Evolutionary conservation across 2,797 vertebrate species (phyloP).

Genomic region (Peromyscus aztecus): DNA sequence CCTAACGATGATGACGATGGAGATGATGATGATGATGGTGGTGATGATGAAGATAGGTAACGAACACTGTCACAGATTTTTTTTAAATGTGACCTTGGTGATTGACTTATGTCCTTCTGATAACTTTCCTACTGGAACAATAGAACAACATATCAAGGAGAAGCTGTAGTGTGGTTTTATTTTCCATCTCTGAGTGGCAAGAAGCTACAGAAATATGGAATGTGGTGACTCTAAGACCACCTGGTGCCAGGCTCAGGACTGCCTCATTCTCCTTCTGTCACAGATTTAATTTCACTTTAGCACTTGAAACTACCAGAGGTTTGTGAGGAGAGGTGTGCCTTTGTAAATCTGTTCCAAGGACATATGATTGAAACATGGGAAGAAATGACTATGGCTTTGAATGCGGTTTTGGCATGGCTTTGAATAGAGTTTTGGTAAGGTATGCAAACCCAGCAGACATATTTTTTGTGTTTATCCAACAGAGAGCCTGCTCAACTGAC

Average conservation of each 20-base stretch:
- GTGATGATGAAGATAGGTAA: background rate
- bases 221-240: too few species aligned
- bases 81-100: background rate
- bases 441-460: background rate
- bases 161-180: background rate
- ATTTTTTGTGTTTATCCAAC: background rate
- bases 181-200: too few species aligned
- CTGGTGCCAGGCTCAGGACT: background rate
- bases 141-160: fast-evolving
- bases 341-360: background rate
- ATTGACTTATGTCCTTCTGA: background rate
- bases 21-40: background rate
- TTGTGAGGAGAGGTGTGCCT: background rate
- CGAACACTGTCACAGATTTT: background rate
- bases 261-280: background rate
- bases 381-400: background rate
- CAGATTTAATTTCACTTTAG: background rate
- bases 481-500: background rate
- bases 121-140: background rate
- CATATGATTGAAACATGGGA: background rate
- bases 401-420: background rate
- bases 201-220: background rate
- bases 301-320: background rate
- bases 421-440: background rate
- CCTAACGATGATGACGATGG: background rate